Evolutionary conservation across 2,888 invertebrate species (phyloP).

Genomic region (Dryadula phaetusa): DNA sequence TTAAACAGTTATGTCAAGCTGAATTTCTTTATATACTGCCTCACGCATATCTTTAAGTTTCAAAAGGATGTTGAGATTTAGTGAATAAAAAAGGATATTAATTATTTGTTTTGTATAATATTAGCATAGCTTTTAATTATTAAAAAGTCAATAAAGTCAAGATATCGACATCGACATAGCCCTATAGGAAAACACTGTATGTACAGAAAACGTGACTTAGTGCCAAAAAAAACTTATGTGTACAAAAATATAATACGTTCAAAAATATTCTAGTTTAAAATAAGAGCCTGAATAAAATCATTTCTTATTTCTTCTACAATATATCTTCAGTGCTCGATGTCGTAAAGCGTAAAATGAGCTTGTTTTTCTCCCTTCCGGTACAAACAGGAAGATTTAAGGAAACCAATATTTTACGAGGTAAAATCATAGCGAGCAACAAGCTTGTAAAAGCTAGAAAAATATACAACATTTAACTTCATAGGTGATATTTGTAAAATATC

Average conservation of each 20-base stretch:
- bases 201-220: too few relatives aligned
- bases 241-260: too few relatives aligned
- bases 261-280: too few relatives aligned
- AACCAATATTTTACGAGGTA: conserved; percentile 29
- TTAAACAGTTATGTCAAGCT: conserved; percentile 22
- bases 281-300: too few relatives aligned
- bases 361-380: conserved; percentile 8
- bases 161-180: too few relatives aligned
- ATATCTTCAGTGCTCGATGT: neutral
- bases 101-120: too few relatives aligned
- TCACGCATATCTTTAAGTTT: conserved; percentile 12
- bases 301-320: neutral
- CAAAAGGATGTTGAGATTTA: neutral
- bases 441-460: conserved; percentile 15
- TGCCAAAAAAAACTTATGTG: too few relatives aligned
- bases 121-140: too few relatives aligned
- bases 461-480: neutral
- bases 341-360: conserved; percentile 7
- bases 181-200: too few relatives aligned
- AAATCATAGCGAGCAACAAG: conserved; percentile 20
- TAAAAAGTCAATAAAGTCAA: too few relatives aligned
- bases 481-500: neutral
- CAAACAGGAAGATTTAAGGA: conserved; percentile 13
- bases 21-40: conserved; percentile 16
- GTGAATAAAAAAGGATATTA: too few relatives aligned